Evolutionary conservation across 2,797 vertebrate species (phyloP).

Genomic region (Lagodon rhomboides): DNA sequence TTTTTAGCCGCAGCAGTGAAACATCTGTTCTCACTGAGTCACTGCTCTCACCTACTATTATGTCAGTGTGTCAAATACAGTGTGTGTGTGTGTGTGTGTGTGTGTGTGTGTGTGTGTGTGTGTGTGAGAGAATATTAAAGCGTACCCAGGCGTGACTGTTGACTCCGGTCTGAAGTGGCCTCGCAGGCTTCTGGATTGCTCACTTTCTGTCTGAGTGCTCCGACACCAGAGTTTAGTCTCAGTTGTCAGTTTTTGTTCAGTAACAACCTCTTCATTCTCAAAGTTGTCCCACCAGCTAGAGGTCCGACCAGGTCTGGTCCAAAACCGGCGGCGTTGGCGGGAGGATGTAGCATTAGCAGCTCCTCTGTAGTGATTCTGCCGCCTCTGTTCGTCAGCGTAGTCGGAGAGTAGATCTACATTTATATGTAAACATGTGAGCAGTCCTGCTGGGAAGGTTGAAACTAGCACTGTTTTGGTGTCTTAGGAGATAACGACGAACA

Average conservation of each 20-base stretch:
- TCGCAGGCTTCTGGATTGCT: constrained; percentile 25
- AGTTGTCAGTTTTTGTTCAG: constrained; percentile 19
- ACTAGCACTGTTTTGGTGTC: too few relatives aligned
- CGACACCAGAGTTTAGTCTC: constrained; percentile 63
- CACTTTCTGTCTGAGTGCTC: constrained; percentile 68
- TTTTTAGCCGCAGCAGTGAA: constrained; percentile 48
- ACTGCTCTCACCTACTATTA: constrained; percentile 43
- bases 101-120: constrained; percentile 20
- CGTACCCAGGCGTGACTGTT: constrained; percentile 59
- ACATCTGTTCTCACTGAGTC: constrained; percentile 53
- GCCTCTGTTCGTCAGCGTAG: too few relatives aligned
- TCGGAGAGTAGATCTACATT: too few relatives aligned
- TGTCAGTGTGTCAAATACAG: constrained; percentile 59
- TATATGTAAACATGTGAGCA: too few relatives aligned
- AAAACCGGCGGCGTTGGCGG: too few relatives aligned
- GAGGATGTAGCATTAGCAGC: too few relatives aligned
- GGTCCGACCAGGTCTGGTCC: too few relatives aligned
- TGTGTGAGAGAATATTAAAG: constrained; percentile 47
- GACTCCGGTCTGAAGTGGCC: constrained; percentile 62
- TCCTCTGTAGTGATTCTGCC: too few relatives aligned
- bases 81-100: constrained; percentile 39
- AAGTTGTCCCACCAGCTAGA: too few relatives aligned
- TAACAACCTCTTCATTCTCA: too few relatives aligned
- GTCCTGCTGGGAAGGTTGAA: too few relatives aligned
- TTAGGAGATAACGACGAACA: too few relatives aligned